These are phyloP conservation scores for Cheilosia impressa DNA, from an alignment of 2,888 invertebrate species.

Conservation along the genomic window DNA sequence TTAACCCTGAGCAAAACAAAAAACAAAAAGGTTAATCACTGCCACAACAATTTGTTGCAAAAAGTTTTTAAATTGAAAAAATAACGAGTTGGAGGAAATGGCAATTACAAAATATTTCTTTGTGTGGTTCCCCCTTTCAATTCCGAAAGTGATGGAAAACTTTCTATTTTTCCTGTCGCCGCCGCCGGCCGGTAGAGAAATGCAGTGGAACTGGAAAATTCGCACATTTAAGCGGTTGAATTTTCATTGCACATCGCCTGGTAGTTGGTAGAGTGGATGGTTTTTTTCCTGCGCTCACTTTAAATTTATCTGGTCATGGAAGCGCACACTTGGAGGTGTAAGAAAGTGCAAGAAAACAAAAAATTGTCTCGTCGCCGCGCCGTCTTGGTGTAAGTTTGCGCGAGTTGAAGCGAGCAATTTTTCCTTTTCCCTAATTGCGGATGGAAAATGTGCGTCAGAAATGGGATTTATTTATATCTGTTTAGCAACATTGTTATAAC, in stretches of 20 bases:
- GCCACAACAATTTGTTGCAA: slow-evolving; percentile 25
- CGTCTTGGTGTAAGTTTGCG: slow-evolving; percentile 24
- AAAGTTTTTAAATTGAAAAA: slow-evolving; percentile 1
- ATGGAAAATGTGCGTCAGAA: slow-evolving; percentile 35
- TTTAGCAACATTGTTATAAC: no score
- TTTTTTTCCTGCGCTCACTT: not conserved
- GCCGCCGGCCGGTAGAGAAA: slow-evolving; percentile 39
- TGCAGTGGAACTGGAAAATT: slow-evolving; percentile 51
- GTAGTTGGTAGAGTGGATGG: slow-evolving; percentile 20
- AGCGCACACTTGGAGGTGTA: not conserved
- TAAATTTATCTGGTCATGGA: slow-evolving; percentile 1
- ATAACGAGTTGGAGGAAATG: slow-evolving; percentile 40
- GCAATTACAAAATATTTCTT: slow-evolving; percentile 41
- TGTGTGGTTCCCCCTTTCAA: slow-evolving; percentile 12
- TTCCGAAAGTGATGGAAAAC: slow-evolving; percentile 36
- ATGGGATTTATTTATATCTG: slow-evolving; percentile 34
- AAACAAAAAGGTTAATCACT: not conserved
- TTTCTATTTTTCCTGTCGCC: slow-evolving; percentile 52
- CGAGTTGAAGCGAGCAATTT: slow-evolving; percentile 42
- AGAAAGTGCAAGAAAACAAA: not conserved
- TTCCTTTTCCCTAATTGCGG: slow-evolving; percentile 40
- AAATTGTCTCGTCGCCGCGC: not conserved
- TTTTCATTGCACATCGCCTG: slow-evolving; percentile 29
- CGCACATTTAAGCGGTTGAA: slow-evolving; percentile 43
- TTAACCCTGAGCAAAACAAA: slow-evolving; percentile 8